Evolutionary conservation across 2,888 invertebrate genomes (phyloP).

Genomic region (Subacronicta megacephala): DNA sequence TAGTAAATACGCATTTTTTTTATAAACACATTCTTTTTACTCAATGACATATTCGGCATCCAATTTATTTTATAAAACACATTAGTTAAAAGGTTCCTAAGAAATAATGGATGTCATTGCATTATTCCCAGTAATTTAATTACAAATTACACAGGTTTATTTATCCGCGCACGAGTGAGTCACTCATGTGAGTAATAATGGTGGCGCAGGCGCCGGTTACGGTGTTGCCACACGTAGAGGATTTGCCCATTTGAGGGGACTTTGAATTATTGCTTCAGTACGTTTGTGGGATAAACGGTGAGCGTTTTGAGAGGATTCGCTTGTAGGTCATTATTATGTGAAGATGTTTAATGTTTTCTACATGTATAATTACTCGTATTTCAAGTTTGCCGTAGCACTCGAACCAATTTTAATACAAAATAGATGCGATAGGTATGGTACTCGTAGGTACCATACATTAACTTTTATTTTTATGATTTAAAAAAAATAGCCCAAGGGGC

Average conservation of each 20-base stretch:
- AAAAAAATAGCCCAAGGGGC: too few relatives aligned
- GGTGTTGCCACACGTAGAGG: constrained; percentile 47
- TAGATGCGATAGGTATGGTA: not conserved
- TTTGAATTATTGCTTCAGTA: constrained; percentile 44
- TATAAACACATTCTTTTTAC: constrained; percentile 29
- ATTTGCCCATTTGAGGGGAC: constrained; percentile 58
- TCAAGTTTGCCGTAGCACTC: not conserved
- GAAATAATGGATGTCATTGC: constrained; percentile 70
- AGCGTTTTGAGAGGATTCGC: constrained; percentile 28
- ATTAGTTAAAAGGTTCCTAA: constrained; percentile 57
- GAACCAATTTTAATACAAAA: not conserved
- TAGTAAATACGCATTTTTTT: constrained; percentile 19
- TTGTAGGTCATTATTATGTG: constrained; percentile 25
- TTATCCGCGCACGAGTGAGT: constrained; percentile 75
- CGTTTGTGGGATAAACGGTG: constrained; percentile 49
- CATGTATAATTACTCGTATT: not conserved
- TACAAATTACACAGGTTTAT: constrained; percentile 70
- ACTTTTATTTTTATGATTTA: too few relatives aligned
- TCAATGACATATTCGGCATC: constrained; percentile 29
- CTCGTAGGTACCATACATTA: too few relatives aligned
- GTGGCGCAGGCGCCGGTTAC: constrained; percentile 47
- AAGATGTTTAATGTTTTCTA: constrained; percentile 5
- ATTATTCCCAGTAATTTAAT: constrained; percentile 78
- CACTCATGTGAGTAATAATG: constrained; percentile 75
- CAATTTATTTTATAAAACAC: constrained; percentile 28